A percentile compares a stretch with the other conserved stretches of the same genome.
Conservation (phyloP, 2,113 vertebrate species). For the Toxotes chatareus region DNA sequence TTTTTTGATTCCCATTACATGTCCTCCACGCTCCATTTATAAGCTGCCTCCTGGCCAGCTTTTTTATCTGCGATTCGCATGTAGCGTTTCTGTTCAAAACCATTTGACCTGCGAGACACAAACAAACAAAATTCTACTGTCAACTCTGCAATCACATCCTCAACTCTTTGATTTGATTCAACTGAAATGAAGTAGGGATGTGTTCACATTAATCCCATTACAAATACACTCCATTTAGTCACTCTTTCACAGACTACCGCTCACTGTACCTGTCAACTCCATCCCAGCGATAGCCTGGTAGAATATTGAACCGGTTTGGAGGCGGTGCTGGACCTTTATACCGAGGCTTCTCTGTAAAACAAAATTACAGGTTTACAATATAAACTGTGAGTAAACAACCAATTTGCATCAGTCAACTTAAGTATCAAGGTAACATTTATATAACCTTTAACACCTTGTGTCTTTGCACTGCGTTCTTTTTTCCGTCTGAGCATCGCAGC, state of each 20-base stretch:
- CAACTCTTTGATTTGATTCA: too few species aligned
- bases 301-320: constrained; percentile 93
- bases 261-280: constrained; percentile 91
- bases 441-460: constrained; percentile 83
- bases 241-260: neutral
- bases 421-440: neutral
- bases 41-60: constrained; percentile 91
- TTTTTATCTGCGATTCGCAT: constrained; percentile 90
- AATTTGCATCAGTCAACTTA: neutral
- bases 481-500: constrained; percentile 91
- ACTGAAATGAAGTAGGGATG: neutral
- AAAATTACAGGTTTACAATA: neutral
- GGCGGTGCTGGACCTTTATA: constrained; percentile 93
- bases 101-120: constrained; percentile 88
- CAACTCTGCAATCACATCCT: neutral
- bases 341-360: constrained; percentile 86
- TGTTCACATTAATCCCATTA: neutral
- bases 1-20: constrained; percentile 82
- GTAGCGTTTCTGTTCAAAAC: constrained; percentile 95
- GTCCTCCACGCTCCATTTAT: constrained; percentile 99
- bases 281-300: constrained; percentile 96
- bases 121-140: neutral
- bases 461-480: constrained; percentile 87
- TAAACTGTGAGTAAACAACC: neutral
- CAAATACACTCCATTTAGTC: neutral